These are phyloP conservation scores for Mustelus asterias DNA, from an alignment of 2,113 vertebrate genomes.

Conservation along the genomic window DNA sequence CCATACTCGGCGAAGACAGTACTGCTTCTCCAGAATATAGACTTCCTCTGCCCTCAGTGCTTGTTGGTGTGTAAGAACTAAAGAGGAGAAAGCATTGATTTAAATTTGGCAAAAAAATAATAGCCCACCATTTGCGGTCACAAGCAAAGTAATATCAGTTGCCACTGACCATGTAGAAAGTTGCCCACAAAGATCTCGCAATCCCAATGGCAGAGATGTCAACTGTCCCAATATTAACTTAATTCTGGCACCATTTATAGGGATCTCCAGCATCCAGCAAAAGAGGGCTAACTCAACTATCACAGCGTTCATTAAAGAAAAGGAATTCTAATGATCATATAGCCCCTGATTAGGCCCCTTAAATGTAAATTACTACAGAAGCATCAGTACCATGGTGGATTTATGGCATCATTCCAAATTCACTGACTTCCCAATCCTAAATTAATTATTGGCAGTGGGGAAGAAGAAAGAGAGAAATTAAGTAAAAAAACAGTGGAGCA, in stretches of 20 bases:
- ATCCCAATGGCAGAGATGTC: too few species aligned
- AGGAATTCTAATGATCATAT: background rate
- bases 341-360: background rate
- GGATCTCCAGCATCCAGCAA: too few species aligned
- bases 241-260: too few species aligned
- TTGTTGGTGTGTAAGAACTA: constrained; percentile 79
- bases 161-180: background rate
- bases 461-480: background rate
- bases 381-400: background rate
- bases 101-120: background rate
- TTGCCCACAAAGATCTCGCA: too few species aligned
- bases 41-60: constrained; percentile 70
- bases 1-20: constrained; percentile 87
- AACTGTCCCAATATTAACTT: too few species aligned
- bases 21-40: constrained; percentile 78
- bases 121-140: background rate
- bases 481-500: background rate
- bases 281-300: background rate
- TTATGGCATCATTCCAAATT: background rate
- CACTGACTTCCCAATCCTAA: background rate
- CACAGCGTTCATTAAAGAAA: background rate
- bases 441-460: background rate
- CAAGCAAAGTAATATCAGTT: background rate
- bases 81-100: constrained; percentile 24
- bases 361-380: background rate